phyloP scores from a whole-genome alignment of 2,888 invertebrate genomes.

The Thymelicus sylvestris region DNA sequence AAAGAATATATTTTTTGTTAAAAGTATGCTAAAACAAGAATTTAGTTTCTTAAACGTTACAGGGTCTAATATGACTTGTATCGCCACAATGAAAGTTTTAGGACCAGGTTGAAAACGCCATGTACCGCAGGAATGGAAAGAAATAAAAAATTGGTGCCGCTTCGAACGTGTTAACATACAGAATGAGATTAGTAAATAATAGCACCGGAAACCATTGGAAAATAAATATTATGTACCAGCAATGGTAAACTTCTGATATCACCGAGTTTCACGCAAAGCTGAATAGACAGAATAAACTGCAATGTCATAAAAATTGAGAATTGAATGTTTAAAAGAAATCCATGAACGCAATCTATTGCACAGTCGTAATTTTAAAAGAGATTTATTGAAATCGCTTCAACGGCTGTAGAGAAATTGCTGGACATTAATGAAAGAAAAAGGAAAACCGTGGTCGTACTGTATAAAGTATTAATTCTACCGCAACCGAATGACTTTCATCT shows the following conservation, averaged over 20 bases:
- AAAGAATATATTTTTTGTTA: too few species aligned
- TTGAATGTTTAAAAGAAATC: slow-evolving; percentile 19
- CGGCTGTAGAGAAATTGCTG: slow-evolving; percentile 29
- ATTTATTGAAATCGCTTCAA: slow-evolving; percentile 36
- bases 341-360: slow-evolving; percentile 30
- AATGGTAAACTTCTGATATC: background rate
- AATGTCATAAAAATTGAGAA: slow-evolving; percentile 22
- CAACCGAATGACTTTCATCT: background rate
- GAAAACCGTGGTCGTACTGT: slow-evolving; percentile 15
- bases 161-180: too few species aligned
- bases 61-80: too few species aligned
- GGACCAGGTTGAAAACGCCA: too few species aligned
- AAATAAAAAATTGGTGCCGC: too few species aligned
- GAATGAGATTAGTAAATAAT: too few species aligned
- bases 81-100: too few species aligned
- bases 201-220: too few species aligned
- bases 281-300: slow-evolving; percentile 1
- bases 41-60: too few species aligned
- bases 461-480: background rate
- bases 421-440: slow-evolving; percentile 32
- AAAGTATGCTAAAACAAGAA: too few species aligned
- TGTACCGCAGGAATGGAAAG: too few species aligned
- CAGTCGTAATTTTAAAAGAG: slow-evolving; percentile 37
- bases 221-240: background rate
- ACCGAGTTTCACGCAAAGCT: background rate